phyloP scores from a whole-genome alignment of 2,888 invertebrate genomes.

The Agonopterix subpropinquella region DNA sequence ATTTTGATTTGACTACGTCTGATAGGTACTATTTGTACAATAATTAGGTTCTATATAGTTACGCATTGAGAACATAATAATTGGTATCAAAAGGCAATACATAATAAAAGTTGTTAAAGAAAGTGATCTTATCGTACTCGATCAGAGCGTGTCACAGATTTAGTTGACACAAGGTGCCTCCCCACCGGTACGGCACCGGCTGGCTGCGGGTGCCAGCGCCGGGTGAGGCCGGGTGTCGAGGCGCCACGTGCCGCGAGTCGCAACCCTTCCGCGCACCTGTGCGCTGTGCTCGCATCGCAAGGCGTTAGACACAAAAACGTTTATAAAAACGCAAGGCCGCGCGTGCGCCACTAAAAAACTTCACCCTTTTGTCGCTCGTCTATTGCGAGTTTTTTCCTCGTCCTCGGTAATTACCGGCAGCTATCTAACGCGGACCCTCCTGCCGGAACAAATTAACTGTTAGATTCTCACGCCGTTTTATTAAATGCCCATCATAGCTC shows the following conservation, averaged over 20 bases:
- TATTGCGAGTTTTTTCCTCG: slow-evolving; percentile 30
- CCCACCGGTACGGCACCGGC: too few relatives aligned
- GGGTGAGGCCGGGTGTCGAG: not conserved
- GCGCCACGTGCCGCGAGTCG: slow-evolving; percentile 1
- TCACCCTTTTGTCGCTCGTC: slow-evolving; percentile 43
- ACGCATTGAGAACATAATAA: too few relatives aligned
- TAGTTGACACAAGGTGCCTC: too few relatives aligned
- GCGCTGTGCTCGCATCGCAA: slow-evolving; percentile 2
- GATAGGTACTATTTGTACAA: too few relatives aligned
- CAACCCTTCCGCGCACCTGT: slow-evolving; percentile 1
- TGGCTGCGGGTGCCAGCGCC: too few relatives aligned
- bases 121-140: too few relatives aligned
- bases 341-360: slow-evolving; percentile 35
- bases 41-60: too few relatives aligned
- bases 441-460: slow-evolving; percentile 43
- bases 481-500: slow-evolving; percentile 13
- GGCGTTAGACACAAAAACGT: slow-evolving; percentile 14
- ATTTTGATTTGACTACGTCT: too few relatives aligned
- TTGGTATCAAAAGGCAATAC: too few relatives aligned
- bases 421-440: slow-evolving; percentile 42
- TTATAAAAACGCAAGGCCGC: slow-evolving; percentile 33
- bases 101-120: too few relatives aligned
- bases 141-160: too few relatives aligned
- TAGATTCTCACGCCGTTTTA: slow-evolving; percentile 37
- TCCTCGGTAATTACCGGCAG: slow-evolving; percentile 26